Evolutionary conservation across 2,113 vertebrate species (phyloP).

Genomic region (Ellobius talpinus): DNA sequence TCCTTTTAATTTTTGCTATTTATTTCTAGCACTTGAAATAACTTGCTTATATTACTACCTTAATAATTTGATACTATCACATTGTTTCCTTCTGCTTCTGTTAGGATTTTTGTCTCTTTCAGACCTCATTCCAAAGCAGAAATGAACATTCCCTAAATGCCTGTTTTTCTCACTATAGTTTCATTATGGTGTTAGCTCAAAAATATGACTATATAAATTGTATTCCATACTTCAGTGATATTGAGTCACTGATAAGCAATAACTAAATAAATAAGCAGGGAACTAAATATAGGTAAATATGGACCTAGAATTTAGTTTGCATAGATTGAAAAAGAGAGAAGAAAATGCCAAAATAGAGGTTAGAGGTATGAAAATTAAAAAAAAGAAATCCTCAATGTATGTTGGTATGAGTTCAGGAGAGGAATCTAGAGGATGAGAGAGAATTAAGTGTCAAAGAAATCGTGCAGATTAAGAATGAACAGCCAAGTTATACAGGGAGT

Average conservation of each 20-base stretch:
- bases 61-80: slow-evolving; percentile 1
- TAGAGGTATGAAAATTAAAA: background rate
- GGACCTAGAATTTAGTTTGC: background rate
- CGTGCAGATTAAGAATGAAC: background rate
- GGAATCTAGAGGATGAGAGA: background rate
- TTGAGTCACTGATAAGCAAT: slow-evolving; percentile 13
- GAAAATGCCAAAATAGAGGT: background rate
- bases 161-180: background rate
- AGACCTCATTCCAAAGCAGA: background rate
- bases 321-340: background rate
- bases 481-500: slow-evolving; percentile 22
- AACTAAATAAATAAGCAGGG: slow-evolving; percentile 42
- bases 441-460: slow-evolving; percentile 17
- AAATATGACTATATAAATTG: slow-evolving; percentile 42
- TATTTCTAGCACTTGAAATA: slow-evolving; percentile 25
- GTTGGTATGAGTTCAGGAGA: slow-evolving; percentile 2
- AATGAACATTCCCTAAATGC: background rate
- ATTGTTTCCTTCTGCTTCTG: slow-evolving; percentile 14
- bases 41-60: background rate
- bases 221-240: slow-evolving; percentile 33
- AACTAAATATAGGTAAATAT: slow-evolving; percentile 31
- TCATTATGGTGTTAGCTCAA: slow-evolving; percentile 19
- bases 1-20: slow-evolving; percentile 39
- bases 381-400: background rate
- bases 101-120: slow-evolving; percentile 12